Evolutionary conservation across 2,113 vertebrate species (phyloP), one percentile per base, ranked within the genome.

Genomic region (Uropsilus gracilis): DNA sequence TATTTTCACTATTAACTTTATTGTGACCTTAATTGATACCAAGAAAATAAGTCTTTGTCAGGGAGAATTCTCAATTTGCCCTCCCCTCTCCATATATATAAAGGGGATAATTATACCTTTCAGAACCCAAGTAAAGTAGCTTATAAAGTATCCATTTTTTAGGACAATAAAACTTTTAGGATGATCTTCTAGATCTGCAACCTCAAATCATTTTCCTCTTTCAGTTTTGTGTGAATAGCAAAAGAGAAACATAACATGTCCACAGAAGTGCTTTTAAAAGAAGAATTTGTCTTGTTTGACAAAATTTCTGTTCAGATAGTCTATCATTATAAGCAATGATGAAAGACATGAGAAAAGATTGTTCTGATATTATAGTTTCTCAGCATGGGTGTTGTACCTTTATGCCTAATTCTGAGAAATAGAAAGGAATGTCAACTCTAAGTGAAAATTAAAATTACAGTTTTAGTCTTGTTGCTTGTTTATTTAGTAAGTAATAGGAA

Each of bases 231-330:
- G 26, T 57, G 57, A 95, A 42, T 82, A 93, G 94, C 66, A 34
- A 63, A 50, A 46, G 22, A 22, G 4, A 32, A 9, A 39, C 20
- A 37, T 22, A 76, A 6, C 48, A 34, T 94, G 28, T 12, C 59
- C 17, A 55, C 0, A 0, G 18, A 85, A 66, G 30, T 81, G 22
- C 28, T 90, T 76, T 69, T 61, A 32, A 82, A 59, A 63, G 48
- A 17, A 94, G 64, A 95, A 94, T 94, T 94, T 93, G 86, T 90
- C 72, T 77, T 59, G 61, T 68, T 55, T 92, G 87, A 90, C 64
- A 82, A 64, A 94, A 90, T 91, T 57, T 28, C 68, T 76, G 3
- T 85, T 96, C 68, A 44, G 53, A 78, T 18, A 68, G 32, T 50
- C 55, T 83, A 9, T 86, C 46, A 42, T 34, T n/a, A n/a, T n/a